These are phyloP conservation scores for Apodemus sylvaticus DNA, from an alignment of 2,113 vertebrate genomes.

Conservation along the genomic window DNA sequence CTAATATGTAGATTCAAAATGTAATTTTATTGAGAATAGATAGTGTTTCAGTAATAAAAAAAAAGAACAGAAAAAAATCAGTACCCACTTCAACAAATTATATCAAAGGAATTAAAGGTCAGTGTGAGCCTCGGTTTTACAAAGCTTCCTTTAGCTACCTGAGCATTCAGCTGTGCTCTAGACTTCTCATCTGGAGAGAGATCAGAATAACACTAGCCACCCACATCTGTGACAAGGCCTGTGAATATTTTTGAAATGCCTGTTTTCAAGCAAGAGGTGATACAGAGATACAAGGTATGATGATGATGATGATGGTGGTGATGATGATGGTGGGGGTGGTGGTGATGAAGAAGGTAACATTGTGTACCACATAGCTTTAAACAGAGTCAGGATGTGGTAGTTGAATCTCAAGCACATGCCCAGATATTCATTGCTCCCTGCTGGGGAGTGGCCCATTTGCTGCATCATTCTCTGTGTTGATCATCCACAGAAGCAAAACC, in stretches of 20 bases:
- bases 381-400: neutral
- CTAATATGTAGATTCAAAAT: neutral
- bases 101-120: neutral
- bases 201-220: neutral
- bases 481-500: neutral
- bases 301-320: neutral
- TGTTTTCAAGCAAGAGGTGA: slow-evolving; percentile 54
- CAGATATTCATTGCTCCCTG: neutral
- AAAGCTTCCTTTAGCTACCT: neutral
- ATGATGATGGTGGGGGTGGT: neutral
- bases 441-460: neutral
- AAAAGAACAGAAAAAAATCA: neutral
- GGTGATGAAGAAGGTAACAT: neutral
- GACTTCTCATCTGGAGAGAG: neutral
- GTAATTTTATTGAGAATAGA: neutral
- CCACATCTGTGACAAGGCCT: slow-evolving; percentile 33
- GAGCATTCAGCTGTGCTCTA: neutral
- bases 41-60: neutral
- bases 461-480: neutral
- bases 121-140: neutral
- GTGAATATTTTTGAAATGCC: slow-evolving; percentile 44
- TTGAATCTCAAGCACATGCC: neutral
- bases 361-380: neutral
- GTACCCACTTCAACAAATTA: neutral
- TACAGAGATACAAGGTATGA: neutral